Evolutionary conservation across 2,113 vertebrate species (phyloP), one percentile per base, ranked within the genome.

Genomic region (Cyrtonyx montezumae): DNA sequence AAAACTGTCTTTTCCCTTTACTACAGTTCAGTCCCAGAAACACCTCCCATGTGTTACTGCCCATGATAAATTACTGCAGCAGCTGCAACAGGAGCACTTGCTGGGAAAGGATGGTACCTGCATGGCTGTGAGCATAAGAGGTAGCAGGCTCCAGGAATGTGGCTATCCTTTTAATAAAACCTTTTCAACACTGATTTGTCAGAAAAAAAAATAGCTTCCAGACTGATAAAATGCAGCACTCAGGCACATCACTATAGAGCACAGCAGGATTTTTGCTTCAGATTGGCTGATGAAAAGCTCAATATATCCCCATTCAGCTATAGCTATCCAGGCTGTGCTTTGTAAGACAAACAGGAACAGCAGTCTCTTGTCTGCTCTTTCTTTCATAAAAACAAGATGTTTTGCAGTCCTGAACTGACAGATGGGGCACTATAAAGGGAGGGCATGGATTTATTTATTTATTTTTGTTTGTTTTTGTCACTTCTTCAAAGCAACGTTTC

Each of bases 261-360:
- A 94, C 79, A 78, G 88, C 70, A 81, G 83, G 88, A 84, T 84
- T 90, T 93, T 66, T 90, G 68, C 70, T 93, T 90, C 74, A 93
- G 67, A 93, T 65, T 49, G 85, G 61, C 84, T 82, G 91, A 95
- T 88, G 93, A 84, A 95, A 87, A 79, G 68, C 40, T 77, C 94
- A 88, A 90, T 88, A 71, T 40, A 87, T 84, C 55, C 73, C 67
- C 58, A 66, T 90, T 81, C 23, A 34, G 42, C 22, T 21, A 20
- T 21, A 62, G 56, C 62, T 95, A 84, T 74, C 76, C 87, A 92
- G 84, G 94, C 82, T 86, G 91, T 66, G 73, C 55, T 95, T 96
- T 95, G 90, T 88, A 96, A 96, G 83, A 93, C 90, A 80, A 91
- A 90, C 68, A 93, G 85, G 85, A 95, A 83, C 84, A 93, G 88